These are phyloP conservation scores for Sphaeridia pumilis DNA, from an alignment of 2,888 invertebrate species.

Conservation along the genomic window DNA sequence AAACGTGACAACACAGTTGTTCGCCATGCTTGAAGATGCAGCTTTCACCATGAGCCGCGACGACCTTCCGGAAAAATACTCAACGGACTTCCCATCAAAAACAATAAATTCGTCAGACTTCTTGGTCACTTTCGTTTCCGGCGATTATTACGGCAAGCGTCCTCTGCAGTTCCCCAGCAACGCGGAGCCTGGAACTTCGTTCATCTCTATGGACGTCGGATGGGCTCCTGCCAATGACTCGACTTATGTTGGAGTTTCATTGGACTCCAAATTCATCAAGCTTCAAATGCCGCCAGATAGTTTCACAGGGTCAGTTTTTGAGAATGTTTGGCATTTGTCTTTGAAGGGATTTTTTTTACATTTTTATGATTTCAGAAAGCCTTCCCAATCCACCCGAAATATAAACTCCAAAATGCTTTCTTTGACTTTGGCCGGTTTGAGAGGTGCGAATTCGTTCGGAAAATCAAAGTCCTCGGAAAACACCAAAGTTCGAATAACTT, in stretches of 20 bases:
- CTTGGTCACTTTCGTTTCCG: neutral
- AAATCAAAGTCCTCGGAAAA: too few species aligned
- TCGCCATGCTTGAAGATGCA: neutral
- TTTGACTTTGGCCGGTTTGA: neutral
- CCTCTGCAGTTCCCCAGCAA: constrained; percentile 2
- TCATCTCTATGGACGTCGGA: constrained; percentile 1
- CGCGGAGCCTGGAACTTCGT: neutral
- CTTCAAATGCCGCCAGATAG: constrained; percentile 23
- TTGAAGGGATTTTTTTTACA: too few species aligned
- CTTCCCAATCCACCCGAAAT: neutral
- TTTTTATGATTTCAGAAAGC: too few species aligned
- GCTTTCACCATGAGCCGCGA: neutral
- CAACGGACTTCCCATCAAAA: neutral
- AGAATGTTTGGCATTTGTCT: too few species aligned
- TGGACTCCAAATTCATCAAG: constrained; percentile 15
- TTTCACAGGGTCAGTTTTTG: constrained; percentile 10
- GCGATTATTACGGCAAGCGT: too few species aligned
- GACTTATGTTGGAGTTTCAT: constrained; percentile 20
- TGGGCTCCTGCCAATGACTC: constrained; percentile 1
- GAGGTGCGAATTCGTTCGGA: too few species aligned
- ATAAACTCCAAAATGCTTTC: constrained; percentile 3
- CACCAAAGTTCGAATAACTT: constrained; percentile 25
- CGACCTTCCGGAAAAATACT: neutral
- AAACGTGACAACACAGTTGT: neutral
- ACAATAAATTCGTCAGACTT: neutral